Conservation (phyloP, 2,888 invertebrate genomes). For the Argyresthia goedartella region DNA sequence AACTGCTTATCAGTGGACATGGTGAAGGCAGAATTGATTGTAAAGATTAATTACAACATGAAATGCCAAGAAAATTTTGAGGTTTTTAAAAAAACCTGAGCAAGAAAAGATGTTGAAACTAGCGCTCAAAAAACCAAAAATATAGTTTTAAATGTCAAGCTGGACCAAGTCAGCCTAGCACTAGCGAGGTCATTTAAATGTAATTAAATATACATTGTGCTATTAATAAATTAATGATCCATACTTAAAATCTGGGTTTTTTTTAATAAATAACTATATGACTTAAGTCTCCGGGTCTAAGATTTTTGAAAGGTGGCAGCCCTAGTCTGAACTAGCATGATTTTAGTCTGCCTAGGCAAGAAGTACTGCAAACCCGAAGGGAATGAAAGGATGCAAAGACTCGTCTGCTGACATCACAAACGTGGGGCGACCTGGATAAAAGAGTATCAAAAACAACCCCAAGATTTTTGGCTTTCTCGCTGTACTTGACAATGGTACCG, state of each 20-base stretch:
- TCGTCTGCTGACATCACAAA: too few relatives aligned
- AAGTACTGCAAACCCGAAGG: too few relatives aligned
- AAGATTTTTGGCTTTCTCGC: too few relatives aligned
- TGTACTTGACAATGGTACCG: too few relatives aligned
- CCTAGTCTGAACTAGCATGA: too few relatives aligned
- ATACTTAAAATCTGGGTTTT: background rate
- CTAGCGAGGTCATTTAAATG: slow-evolving; percentile 7
- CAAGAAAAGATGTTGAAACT: slow-evolving; percentile 10
- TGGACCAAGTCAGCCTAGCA: slow-evolving; percentile 9
- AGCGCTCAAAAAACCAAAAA: slow-evolving; percentile 9
- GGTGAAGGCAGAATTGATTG: slow-evolving; percentile 9
- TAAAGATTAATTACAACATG: slow-evolving; percentile 12
- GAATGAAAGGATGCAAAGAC: too few relatives aligned
- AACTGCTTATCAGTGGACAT: slow-evolving; percentile 10
- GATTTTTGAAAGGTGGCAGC: slow-evolving; percentile 5
- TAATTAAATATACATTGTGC: background rate
- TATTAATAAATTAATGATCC: background rate
- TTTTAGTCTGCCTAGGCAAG: too few relatives aligned
- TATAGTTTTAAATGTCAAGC: slow-evolving; percentile 10
- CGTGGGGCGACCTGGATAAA: too few relatives aligned
- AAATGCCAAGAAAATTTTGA: slow-evolving; percentile 10
- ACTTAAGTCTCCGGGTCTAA: slow-evolving; percentile 8
- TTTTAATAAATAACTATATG: slow-evolving; percentile 1
- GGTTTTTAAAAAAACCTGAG: slow-evolving; percentile 10
- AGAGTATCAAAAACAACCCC: too few relatives aligned